A percentile compares a stretch with the other conserved stretches of the same genome.
These are phyloP conservation scores for Geopemphigus sp. DNA, from an alignment of 1,140 invertebrate species.

Conservation along the genomic window DNA sequence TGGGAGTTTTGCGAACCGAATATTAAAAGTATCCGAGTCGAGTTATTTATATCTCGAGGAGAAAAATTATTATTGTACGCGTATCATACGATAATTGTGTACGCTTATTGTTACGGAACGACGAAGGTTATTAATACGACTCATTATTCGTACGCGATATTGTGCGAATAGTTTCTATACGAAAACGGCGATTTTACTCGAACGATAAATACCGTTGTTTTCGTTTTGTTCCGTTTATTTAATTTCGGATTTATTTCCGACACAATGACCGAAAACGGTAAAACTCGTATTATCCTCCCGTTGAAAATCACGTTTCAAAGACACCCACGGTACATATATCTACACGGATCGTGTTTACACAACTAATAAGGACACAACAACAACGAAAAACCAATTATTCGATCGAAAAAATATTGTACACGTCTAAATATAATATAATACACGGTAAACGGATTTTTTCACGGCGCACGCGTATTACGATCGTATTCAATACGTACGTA, in stretches of 20 bases:
- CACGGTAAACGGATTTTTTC: too few species aligned
- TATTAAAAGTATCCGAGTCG: background rate
- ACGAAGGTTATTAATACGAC: conserved; percentile 22
- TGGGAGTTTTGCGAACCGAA: conserved; percentile 1
- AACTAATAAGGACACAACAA: background rate
- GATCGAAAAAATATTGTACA: background rate
- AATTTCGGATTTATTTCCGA: background rate
- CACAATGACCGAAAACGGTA: background rate
- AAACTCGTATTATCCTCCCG: too few species aligned
- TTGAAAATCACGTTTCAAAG: background rate
- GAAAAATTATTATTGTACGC: background rate
- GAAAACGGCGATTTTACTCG: background rate
- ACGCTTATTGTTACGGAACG: background rate
- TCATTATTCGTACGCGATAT: background rate
- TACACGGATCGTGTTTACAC: background rate
- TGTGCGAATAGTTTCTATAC: background rate
- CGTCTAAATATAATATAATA: background rate
- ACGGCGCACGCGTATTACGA: too few species aligned
- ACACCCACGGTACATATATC: conserved; percentile 23
- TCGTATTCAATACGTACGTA: background rate
- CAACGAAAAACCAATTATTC: background rate
- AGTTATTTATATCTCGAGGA: background rate
- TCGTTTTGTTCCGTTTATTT: background rate
- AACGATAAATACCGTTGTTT: background rate
- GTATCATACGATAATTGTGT: background rate